Conservation (phyloP, 2,113 vertebrate genomes). For the Aegotheles bennettii region DNA sequence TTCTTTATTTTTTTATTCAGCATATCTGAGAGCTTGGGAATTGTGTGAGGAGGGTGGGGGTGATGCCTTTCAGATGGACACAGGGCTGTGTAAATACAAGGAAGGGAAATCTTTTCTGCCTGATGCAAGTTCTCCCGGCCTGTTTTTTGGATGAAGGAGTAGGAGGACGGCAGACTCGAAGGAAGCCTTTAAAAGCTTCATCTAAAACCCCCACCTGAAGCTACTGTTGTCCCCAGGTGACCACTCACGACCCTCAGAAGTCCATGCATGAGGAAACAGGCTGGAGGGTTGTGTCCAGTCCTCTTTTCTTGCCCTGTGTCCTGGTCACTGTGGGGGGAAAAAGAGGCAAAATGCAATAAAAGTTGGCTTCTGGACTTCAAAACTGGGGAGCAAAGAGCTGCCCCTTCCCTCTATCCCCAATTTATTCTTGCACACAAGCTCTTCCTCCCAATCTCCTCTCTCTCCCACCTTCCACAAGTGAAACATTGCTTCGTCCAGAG, state of each 20-base stretch:
- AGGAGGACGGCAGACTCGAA: not conserved
- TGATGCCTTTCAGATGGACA: slow-evolving; percentile 22
- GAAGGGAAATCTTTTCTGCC: not conserved
- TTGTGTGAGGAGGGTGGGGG: not conserved
- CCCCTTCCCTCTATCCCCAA: not conserved
- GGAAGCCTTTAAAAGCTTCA: not conserved
- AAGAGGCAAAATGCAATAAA: not conserved
- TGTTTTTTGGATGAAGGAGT: not conserved
- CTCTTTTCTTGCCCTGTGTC: not conserved
- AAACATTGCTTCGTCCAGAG: not conserved
- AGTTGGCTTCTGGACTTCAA: not conserved
- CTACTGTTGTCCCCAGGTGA: rapidly evolving
- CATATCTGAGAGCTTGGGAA: not conserved
- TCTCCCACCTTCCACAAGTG: not conserved
- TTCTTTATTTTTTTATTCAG: not conserved
- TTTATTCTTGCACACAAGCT: not conserved
- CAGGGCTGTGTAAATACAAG: not conserved
- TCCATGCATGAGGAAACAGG: not conserved
- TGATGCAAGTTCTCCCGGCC: not conserved
- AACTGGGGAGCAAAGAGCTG: not conserved
- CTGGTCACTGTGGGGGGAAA: not conserved
- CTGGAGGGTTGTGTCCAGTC: not conserved
- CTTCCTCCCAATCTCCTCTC: not conserved
- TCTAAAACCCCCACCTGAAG: not conserved
- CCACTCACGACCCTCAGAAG: not conserved